A percentile compares a stretch with the other conserved stretches of the same genome.
These are phyloP conservation scores for Silvanus unidentatus DNA, from an alignment of 2,888 invertebrate species.

Conservation along the genomic window DNA sequence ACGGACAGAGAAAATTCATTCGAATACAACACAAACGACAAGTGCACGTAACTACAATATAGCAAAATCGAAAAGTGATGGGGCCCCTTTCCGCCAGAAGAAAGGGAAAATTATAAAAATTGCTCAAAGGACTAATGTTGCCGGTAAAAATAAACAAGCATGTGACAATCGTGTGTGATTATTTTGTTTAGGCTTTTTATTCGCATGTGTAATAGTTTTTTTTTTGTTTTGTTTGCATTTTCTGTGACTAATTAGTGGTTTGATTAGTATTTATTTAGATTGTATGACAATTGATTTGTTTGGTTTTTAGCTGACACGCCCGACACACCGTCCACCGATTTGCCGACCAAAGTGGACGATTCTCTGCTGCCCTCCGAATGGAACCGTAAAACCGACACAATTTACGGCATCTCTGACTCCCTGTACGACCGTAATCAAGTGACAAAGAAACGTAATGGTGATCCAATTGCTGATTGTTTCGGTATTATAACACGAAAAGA, in stretches of 20 bases:
- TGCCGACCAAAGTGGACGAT: slow-evolving; percentile 23
- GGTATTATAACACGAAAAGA: slow-evolving; percentile 68
- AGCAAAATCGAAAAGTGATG: slow-evolving; percentile 44
- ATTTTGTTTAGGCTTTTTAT: slow-evolving; percentile 3
- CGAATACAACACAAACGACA: slow-evolving; percentile 7
- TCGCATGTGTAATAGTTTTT: no score
- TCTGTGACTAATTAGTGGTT: background rate
- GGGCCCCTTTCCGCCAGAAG: slow-evolving; percentile 43
- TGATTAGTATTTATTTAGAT: background rate
- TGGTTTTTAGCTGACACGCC: background rate
- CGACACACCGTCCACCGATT: slow-evolving; percentile 8
- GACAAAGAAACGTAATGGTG: slow-evolving; percentile 63
- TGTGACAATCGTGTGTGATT: background rate
- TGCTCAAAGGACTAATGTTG: slow-evolving; percentile 32
- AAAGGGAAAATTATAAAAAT: slow-evolving; percentile 41
- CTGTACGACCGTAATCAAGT: slow-evolving; percentile 79
- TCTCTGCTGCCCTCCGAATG: slow-evolving; percentile 47
- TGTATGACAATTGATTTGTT: background rate
- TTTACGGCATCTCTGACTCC: slow-evolving; percentile 69
- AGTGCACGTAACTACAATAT: slow-evolving; percentile 30
- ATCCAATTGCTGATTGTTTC: slow-evolving; percentile 84
- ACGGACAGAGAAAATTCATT: background rate
- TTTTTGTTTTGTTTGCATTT: no score
- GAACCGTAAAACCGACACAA: slow-evolving; percentile 53
- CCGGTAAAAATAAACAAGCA: slow-evolving; percentile 30